phyloP scores from a whole-genome alignment of 2,888 invertebrate genomes.

The Volucella inanis region DNA sequence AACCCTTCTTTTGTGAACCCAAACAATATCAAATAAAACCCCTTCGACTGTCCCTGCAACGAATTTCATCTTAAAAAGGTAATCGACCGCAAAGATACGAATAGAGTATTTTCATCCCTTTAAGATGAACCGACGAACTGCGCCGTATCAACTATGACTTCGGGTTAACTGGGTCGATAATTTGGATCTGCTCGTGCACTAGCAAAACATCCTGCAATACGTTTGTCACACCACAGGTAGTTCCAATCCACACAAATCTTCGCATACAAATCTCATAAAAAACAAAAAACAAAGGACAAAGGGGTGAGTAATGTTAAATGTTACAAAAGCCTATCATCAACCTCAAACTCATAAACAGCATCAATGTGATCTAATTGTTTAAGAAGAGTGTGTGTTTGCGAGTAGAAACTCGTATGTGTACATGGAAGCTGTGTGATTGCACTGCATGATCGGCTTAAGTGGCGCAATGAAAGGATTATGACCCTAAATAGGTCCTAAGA shows the following conservation, averaged over 20 bases:
- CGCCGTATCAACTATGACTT: constrained; percentile 38
- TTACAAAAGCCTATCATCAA: constrained; percentile 30
- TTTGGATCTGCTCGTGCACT: constrained; percentile 59
- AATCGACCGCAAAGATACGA: constrained; percentile 69
- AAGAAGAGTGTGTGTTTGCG: constrained; percentile 4
- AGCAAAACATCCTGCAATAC: constrained; percentile 34
- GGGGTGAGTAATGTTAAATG: constrained; percentile 39
- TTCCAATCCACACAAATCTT: constrained; percentile 14
- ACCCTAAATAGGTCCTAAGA: constrained; percentile 57
- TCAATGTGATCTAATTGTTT: constrained; percentile 69
- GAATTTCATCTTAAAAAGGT: constrained; percentile 63
- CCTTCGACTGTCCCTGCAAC: constrained; percentile 29
- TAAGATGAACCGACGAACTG: constrained; percentile 21
- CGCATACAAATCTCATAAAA: not conserved
- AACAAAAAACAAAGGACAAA: constrained; percentile 15
- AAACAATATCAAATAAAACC: constrained; percentile 47
- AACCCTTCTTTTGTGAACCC: constrained; percentile 46
- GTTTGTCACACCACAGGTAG: constrained; percentile 51
- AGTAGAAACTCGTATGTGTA: not conserved
- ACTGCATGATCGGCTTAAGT: constrained; percentile 83
- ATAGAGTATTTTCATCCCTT: constrained; percentile 52
- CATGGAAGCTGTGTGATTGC: constrained; percentile 76
- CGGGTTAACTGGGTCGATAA: constrained; percentile 74
- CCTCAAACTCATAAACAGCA: constrained; percentile 63
- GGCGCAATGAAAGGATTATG: constrained; percentile 83